phyloP scores from a whole-genome alignment of 2,113 vertebrate species.

The Axis porcinus region DNA sequence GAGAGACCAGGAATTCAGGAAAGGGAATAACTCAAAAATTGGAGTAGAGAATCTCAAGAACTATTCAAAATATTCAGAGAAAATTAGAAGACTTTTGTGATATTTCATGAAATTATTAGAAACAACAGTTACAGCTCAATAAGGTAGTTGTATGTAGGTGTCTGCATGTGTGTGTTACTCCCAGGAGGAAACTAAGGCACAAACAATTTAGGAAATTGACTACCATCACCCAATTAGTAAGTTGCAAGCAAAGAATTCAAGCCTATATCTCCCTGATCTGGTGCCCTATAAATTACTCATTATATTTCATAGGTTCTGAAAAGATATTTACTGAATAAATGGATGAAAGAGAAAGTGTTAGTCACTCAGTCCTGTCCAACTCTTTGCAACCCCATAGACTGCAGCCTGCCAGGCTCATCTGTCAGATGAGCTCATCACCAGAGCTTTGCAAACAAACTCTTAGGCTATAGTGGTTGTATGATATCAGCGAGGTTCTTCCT shows the following conservation, averaged over 20 bases:
- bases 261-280: neutral
- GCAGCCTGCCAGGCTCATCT: neutral
- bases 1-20: neutral
- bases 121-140: neutral
- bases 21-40: neutral
- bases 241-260: neutral
- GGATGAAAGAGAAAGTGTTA: neutral
- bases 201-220: neutral
- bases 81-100: neutral
- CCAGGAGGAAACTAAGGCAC: neutral
- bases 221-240: neutral
- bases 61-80: neutral
- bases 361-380: neutral
- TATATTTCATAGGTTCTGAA: neutral
- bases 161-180: neutral
- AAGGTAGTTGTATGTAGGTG: neutral
- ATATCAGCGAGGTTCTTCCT: neutral
- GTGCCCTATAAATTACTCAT: neutral
- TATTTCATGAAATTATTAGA: neutral
- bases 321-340: neutral
- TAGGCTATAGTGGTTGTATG: neutral
- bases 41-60: neutral
- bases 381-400: neutral
- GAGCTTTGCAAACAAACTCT: neutral
- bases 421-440: too few relatives aligned